Conservation (phyloP, 2,113 vertebrate genomes). For the Onychorhynchus coronatus region DNA sequence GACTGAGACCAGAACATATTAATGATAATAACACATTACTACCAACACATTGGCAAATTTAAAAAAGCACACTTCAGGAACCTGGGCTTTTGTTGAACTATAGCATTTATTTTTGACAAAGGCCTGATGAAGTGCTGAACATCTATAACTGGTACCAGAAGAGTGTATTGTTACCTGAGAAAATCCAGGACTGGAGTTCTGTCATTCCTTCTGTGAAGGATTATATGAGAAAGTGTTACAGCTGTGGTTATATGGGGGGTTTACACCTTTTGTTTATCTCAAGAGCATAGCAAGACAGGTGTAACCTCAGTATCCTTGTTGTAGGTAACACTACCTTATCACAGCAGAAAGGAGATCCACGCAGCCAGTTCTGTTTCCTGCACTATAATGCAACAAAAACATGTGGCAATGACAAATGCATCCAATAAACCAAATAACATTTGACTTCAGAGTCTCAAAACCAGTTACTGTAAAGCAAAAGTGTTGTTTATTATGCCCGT, state of each 20-base stretch:
- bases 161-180: not conserved
- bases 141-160: rapidly evolving
- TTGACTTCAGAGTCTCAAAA: not conserved
- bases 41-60: rapidly evolving
- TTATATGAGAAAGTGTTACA: not conserved
- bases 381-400: not conserved
- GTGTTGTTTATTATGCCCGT: not conserved
- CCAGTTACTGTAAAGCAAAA: not conserved
- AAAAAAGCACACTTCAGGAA: not conserved
- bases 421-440: not conserved
- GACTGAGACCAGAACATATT: not conserved
- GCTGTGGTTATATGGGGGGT: not conserved
- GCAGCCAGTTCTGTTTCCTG: not conserved
- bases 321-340: not conserved
- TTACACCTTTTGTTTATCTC: not conserved
- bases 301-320: not conserved
- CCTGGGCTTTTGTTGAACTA: not conserved
- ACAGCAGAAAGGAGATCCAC: not conserved
- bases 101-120: not conserved
- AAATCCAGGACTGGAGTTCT: not conserved
- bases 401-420: not conserved
- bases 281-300: not conserved
- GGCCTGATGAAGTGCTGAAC: not conserved
- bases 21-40: not conserved
- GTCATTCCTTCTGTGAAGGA: not conserved